Base-by-base conservation (phyloP, 1,140 invertebrate species). In the Linepithema humile region DNA sequence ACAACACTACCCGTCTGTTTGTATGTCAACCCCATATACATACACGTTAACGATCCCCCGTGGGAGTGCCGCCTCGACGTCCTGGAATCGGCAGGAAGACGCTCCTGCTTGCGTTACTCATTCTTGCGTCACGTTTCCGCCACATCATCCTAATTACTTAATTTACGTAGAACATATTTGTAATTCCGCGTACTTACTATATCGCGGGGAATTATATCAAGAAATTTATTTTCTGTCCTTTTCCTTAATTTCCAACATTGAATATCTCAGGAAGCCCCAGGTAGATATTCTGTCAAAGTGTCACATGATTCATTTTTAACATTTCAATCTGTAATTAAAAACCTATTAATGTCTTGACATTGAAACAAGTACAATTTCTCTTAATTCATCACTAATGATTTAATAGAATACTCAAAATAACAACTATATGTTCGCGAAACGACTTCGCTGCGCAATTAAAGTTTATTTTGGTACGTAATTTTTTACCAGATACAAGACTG, bases 1-100 rank as follows among this genome's bases (percentile, higher is more conserved):
- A 90, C 89, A 90, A 90, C 89, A 84, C 88, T 86, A 55, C 32
- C 83, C 88, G 84, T 80, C 80, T 90, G 86, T 90, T 90, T 90
- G 89, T 90, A 89, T 86, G 89, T 90, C 89, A 90, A 90, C 70
- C 75, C 64, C 35, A 59, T 77, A 59, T 67, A 72, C 35, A 75
- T 38, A 82, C 70, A 77, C 75, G 83, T 77, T 90, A 90, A 90
- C 89, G 88, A 90, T 88, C 64, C 60, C 89, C 80, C 89, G 80
- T 72, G 89, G 86, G 89, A 89, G 77, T 26, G 59, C 38, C 60
- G 64, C 29, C 53, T 77, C 45, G 38, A 35, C 53, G 29, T 57
- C 57, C 53, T 2, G 45, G 53, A 57, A 65, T 65, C 64, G 40
- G 64, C 83, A 74, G 82, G 84, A 60, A 89, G 75, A 53, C 59